Base-by-base conservation (phyloP, 2,113 vertebrate species). In the Apodemus sylvaticus region DNA sequence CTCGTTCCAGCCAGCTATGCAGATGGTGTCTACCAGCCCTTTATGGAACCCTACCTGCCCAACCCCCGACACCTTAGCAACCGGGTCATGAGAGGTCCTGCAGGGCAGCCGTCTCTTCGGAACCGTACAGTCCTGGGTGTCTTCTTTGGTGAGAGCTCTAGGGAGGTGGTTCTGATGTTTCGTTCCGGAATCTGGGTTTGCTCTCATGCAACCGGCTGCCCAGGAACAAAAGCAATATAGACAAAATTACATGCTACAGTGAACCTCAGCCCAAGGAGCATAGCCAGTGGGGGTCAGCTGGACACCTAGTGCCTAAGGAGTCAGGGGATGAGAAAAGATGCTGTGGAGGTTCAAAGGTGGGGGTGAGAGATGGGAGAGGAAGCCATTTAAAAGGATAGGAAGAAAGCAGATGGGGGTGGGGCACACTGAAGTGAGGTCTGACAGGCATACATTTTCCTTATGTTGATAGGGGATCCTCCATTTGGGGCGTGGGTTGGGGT, bases 41-140 rank as follows among this genome's bases (percentile, higher is more conserved):
- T 98, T 51, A 95, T 96, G 51, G 99, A 99, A 96, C 99, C 99
- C 4, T 83, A 97, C 31, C 92, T 99, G 82, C 99, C 99, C 10
- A 99, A 99, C 86, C 97, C 99, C 5, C 98, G 99, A 51, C 39
- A 39, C 13, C 97, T 99, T 86, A 99, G 99, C 96, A 98, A 98
- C 51, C 45, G 94, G 0, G 96, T 98, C 68, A 89, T 96, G 42
- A 94, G n/a, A 9, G 99, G 99, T 0, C 96, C 98, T 2, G 98
- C 99, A 0, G 99, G 99, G 34, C 95, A 98, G 79, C 97, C 98
- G 7, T 99, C 99, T 1, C 20, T 95, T 1, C 91, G 94, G 31
- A 99, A 99, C 98, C 98, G 96, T 55, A 99, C 99, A 3, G 99
- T 99, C 53, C 98, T 99, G 36, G 98, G 99, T 1, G 94, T 99